Evolutionary conservation across 2,888 invertebrate species (phyloP), one percentile per base, ranked within the genome.

Genomic region (Harpalus rubripes): DNA sequence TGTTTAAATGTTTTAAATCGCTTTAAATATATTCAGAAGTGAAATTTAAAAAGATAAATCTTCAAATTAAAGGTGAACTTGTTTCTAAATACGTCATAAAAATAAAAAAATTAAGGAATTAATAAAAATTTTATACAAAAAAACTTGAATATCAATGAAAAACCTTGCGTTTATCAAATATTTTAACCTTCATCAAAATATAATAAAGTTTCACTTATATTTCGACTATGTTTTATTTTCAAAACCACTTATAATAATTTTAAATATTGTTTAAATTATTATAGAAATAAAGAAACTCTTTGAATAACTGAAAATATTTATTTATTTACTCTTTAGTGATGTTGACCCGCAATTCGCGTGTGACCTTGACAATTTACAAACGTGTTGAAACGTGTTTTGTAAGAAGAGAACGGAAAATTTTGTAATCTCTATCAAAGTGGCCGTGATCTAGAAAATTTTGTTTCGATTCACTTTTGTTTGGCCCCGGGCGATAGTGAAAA

Each of bases 371-470:
- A 63, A 18, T 63, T 63, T 26, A 63, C 10, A 7, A 26, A 63
- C 63, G 10, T 63, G 18, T 63, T 59, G 59, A n/a, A 59, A 59
- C 59, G 63, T 63, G 12, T 22, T 18, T 63, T 10, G 26, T 63
- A 16, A 18, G 18, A 63, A 22, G 72, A 72, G 72, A 72, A 72
- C 32, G 72, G 39, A 72, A 63, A 63, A 22, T 18, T 61, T 26
- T 22, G 18, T 63, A 63, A 63, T 63, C 63, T 10, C 63, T 10
- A 22, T 8, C 32, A 32, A 22, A 7, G 1, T 39, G 79, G 58
- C 79, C 79, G 58, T 79, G 79, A 79, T 79, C 59, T 80, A 80
- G 80, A 80, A 80, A 32, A 80, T 16, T 80, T 59, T 39, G 41
- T 80, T 39, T n/a, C 63, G 63, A 18, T 63, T 63, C 63, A 63